Percentiles rank a stretch among this genome's conserved stretches.
These are phyloP conservation scores for Brachionus angularis DNA, from an alignment of 1,140 invertebrate species.

Conservation along the genomic window DNA sequence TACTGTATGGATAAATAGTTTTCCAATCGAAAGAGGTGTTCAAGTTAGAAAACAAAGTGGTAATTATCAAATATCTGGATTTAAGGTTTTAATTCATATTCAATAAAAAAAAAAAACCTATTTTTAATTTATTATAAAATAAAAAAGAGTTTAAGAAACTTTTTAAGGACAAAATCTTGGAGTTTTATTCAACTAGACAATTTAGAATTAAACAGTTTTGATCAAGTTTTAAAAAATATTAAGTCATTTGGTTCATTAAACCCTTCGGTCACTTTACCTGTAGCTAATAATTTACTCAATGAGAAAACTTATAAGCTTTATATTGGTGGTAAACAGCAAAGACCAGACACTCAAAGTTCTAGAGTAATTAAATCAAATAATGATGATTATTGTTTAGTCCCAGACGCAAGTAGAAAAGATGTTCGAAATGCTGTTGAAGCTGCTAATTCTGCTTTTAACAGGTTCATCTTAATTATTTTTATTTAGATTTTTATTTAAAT, in stretches of 20 bases:
- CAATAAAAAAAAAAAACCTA: too few relatives aligned
- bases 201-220: background rate
- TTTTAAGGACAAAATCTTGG: too few relatives aligned
- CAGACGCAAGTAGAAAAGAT: slow-evolving; percentile 60
- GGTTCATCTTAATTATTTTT: too few relatives aligned
- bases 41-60: slow-evolving; percentile 61
- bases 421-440: slow-evolving; percentile 61
- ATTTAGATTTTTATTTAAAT: background rate
- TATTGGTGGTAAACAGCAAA: slow-evolving; percentile 61
- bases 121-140: background rate
- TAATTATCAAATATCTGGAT: slow-evolving; percentile 55
- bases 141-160: slow-evolving; percentile 7
- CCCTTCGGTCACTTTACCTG: background rate
- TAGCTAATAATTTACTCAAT: background rate
- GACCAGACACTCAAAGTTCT: slow-evolving; percentile 59
- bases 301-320: slow-evolving; percentile 61
- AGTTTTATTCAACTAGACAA: background rate
- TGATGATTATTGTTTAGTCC: slow-evolving; percentile 56
- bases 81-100: too few relatives aligned
- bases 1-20: slow-evolving; percentile 63
- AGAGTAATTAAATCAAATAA: slow-evolving; percentile 49
- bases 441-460: slow-evolving; percentile 51
- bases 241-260: background rate
- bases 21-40: slow-evolving; percentile 60
- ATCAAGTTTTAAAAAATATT: background rate